Base-by-base conservation (phyloP, 2,888 invertebrate species). In the Saturnia pavonia region DNA sequence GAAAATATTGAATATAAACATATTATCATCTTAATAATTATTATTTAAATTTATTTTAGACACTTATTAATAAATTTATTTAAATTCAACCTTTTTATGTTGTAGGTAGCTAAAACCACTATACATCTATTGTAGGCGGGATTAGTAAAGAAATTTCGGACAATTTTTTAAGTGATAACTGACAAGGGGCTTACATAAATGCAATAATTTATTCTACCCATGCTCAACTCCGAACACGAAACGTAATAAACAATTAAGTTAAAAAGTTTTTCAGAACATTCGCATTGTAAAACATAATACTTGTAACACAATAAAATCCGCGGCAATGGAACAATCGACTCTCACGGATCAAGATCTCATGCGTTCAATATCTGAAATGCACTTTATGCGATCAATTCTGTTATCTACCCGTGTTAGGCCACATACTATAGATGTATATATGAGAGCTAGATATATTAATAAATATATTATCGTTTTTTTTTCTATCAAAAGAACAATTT, bases 331-430 rank as follows among this genome's bases (percentile, higher is more conserved):
- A 65, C 65, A 65, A 65, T 40, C 65, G 11, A 9, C 65, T 40
- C 65, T n/a, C 65, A 65, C 65, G 65, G 40, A 40, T n/a, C 40
- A 22, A 65, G n/a, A 40, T 65, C 65, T 65, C 65, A 65, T 40
- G 11, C 16, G 11, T 65, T 65, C 34, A 40, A 65, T 65, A 65
- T 40, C 27, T 60, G 14, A 14, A 27, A 60, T 27, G 4, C 11
- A 65, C n/a, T 65, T 65, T 40, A 34, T 7, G 40, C n/a, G 65
- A 65, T 65, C 40, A 65, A 40, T 65, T 65, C 9, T 65, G 0
- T n/a, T 40, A n/a, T 65, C 40, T 40, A 40, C 40, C n/a, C 65
- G 40, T 60, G 6, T 60, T 60, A 60, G 14, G 8, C 57, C 57
- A 60, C 14, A 14, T 27, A 14, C 12, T 27, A 27, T 11, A 27